phyloP scores from a whole-genome alignment of 2,113 vertebrate genomes.

The Aegotheles bennettii region DNA sequence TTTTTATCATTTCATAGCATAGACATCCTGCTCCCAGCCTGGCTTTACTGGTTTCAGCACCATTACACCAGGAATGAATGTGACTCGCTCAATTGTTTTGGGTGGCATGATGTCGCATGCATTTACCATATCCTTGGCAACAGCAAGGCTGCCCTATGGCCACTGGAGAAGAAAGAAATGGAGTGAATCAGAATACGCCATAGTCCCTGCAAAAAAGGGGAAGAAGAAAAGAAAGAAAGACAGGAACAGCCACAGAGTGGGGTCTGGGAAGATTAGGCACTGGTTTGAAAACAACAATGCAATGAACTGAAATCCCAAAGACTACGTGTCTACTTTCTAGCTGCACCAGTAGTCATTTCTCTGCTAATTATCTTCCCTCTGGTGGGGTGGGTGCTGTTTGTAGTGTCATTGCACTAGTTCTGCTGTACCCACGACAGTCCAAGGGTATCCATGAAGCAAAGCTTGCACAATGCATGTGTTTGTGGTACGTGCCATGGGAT shows the following conservation, averaged over 20 bases:
- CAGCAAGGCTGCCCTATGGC: constrained; percentile 16
- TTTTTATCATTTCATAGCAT: background rate
- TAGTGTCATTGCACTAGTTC: background rate
- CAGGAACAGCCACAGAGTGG: background rate
- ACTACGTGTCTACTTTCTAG: constrained; percentile 13
- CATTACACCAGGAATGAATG: background rate
- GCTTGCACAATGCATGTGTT: background rate
- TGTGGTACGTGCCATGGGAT: background rate
- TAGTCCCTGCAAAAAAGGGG: background rate
- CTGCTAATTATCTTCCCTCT: constrained; percentile 26
- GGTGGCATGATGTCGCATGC: constrained; percentile 8
- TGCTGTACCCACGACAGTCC: background rate
- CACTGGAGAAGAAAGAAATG: background rate
- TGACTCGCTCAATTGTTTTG: background rate
- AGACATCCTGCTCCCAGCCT: background rate
- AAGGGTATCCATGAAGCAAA: background rate
- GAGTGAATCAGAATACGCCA: constrained; percentile 25
- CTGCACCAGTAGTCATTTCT: constrained; percentile 3
- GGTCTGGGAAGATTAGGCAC: constrained; percentile 38
- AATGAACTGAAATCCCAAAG: constrained; percentile 8
- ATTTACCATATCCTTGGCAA: constrained; percentile 52
- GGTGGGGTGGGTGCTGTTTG: background rate
- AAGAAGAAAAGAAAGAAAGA: constrained; percentile 1
- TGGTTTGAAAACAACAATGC: constrained; percentile 12
- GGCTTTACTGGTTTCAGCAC: background rate